phyloP scores from a whole-genome alignment of 1,140 invertebrate genomes.

The Zaprionus capensis region DNA sequence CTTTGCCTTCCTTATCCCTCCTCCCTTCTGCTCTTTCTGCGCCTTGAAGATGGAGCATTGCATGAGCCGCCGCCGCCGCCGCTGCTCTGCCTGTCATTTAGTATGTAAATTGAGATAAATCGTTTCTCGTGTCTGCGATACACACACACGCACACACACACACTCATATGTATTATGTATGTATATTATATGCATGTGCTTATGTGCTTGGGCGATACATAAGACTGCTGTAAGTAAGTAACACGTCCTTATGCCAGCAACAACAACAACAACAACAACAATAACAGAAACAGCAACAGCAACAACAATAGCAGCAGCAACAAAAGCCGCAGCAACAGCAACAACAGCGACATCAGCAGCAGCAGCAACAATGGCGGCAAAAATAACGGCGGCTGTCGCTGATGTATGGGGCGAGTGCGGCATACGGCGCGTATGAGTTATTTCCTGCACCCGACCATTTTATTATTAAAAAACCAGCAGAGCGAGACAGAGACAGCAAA shows the following conservation, averaged over 20 bases:
- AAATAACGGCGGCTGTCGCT: conserved; percentile 59
- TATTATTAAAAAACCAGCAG: conserved; percentile 73
- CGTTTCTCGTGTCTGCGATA: conserved; percentile 77
- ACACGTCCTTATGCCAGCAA: conserved; percentile 70
- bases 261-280: conserved; percentile 41
- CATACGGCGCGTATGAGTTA: conserved; percentile 82
- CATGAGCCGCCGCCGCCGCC: conserved; percentile 44
- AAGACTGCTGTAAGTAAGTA: conserved; percentile 72
- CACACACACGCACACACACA: conserved; percentile 24
- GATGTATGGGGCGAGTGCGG: conserved; percentile 74
- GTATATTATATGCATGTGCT: conserved; percentile 48
- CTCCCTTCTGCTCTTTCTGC: not conserved
- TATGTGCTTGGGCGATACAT: conserved; percentile 54
- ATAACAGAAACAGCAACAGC: conserved; percentile 35
- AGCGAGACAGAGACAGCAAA: conserved; percentile 7
- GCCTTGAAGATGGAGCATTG: conserved; percentile 58
- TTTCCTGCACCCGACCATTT: conserved; percentile 74
- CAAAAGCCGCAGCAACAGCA: conserved; percentile 44
- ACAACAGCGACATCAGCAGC: conserved; percentile 40
- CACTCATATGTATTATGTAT: conserved; percentile 25
- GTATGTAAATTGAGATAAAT: conserved; percentile 83
- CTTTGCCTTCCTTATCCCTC: not conserved
- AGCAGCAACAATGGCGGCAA: conserved; percentile 24
- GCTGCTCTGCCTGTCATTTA: conserved; percentile 76
- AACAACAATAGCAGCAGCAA: conserved; percentile 38